These are phyloP conservation scores for Globodera rostochiensis DNA, from an alignment of 1,140 invertebrate genomes.

Conservation along the genomic window DNA sequence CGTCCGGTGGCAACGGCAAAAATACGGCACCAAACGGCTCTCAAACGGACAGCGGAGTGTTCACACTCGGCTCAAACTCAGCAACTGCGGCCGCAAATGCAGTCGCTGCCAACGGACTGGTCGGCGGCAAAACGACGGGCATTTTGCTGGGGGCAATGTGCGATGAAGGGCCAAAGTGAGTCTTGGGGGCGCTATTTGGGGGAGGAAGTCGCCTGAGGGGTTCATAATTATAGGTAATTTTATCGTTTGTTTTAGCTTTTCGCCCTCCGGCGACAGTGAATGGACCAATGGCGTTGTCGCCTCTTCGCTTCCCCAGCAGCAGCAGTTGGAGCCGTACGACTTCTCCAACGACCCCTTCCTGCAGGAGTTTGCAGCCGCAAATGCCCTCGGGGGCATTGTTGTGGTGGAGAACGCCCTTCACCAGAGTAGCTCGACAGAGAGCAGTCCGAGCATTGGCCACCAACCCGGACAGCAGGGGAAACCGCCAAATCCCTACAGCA, in stretches of 20 bases:
- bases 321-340: constrained; percentile 28
- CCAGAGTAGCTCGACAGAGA: constrained; percentile 22
- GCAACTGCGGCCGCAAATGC: constrained; percentile 25
- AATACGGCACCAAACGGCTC: constrained; percentile 45
- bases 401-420: constrained; percentile 24
- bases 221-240: neutral
- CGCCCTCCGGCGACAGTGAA: constrained; percentile 1
- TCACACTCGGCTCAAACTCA: constrained; percentile 41
- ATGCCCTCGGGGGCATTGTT: constrained; percentile 26
- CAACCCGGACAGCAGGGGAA: constrained; percentile 9
- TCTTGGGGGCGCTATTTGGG: neutral
- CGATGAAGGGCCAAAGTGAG: neutral
- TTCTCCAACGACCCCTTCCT: constrained; percentile 28
- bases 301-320: constrained; percentile 13
- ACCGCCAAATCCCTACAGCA: constrained; percentile 14
- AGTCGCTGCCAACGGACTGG: constrained; percentile 31
- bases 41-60: constrained; percentile 48
- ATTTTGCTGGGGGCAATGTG: constrained; percentile 9
- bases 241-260: neutral
- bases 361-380: constrained; percentile 22
- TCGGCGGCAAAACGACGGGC: constrained; percentile 13
- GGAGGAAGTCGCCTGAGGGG: no score
- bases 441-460: constrained; percentile 9
- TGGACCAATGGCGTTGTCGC: neutral
- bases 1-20: constrained; percentile 31